A percentile compares a stretch with the other conserved stretches of the same genome.
These are phyloP conservation scores for Chouioia cunea DNA, from an alignment of 2,888 invertebrate genomes.

Conservation along the genomic window DNA sequence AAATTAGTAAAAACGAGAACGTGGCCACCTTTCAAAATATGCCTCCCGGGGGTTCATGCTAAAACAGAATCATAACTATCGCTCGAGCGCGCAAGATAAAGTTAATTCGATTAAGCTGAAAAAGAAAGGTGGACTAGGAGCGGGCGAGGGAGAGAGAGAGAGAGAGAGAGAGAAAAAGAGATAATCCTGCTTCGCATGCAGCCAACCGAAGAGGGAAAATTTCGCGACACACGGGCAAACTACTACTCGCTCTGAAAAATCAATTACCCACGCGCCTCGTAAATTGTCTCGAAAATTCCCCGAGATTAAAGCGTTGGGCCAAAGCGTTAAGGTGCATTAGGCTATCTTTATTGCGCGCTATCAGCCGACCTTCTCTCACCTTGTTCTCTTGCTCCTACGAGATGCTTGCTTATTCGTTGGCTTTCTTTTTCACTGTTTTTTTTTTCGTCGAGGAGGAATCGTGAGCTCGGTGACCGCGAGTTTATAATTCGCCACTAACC, in stretches of 20 bases:
- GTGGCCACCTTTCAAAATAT: too few species aligned
- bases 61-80: not conserved
- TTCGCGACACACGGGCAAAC: constrained; percentile 1
- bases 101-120: constrained; percentile 37
- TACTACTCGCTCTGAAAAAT: constrained; percentile 27
- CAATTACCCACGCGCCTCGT: constrained; percentile 37
- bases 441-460: not conserved
- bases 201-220: constrained; percentile 11
- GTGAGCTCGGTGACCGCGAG: not conserved
- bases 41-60: not conserved
- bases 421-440: not conserved
- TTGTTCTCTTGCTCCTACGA: not conserved
- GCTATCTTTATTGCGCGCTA: constrained; percentile 39
- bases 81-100: constrained; percentile 23
- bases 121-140: not conserved
- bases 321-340: constrained; percentile 27
- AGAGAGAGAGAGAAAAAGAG: not conserved
- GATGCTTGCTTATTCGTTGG: constrained; percentile 5
- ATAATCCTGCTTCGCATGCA: not conserved
- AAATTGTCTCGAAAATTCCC: constrained; percentile 29
- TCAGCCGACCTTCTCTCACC: not conserved
- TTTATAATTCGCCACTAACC: constrained; percentile 36
- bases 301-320: constrained; percentile 34
- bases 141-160: not conserved
- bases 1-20: not conserved